These are phyloP conservation scores for Pelecanoides urinatrix DNA, from an alignment of 2,113 vertebrate species.

Conservation along the genomic window DNA sequence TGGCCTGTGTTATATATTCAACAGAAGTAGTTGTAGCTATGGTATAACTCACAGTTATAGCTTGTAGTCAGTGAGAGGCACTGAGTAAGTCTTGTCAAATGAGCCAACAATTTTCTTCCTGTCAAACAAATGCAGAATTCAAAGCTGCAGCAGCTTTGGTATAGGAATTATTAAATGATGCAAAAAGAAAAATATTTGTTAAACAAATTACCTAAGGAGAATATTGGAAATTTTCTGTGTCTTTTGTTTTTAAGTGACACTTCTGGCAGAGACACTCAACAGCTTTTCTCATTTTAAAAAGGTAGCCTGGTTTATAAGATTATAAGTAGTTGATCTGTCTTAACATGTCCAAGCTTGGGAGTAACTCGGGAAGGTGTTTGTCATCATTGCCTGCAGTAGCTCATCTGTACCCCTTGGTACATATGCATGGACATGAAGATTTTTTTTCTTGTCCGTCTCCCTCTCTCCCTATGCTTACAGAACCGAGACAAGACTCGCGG, in stretches of 20 bases:
- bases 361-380: neutral
- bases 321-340: neutral
- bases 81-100: neutral
- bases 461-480: accelerated
- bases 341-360: neutral
- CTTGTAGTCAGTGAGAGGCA: neutral
- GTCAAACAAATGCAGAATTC: neutral
- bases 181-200: neutral
- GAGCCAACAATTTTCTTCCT: neutral
- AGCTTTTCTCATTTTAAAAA: neutral
- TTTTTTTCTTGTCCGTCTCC: neutral
- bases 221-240: neutral
- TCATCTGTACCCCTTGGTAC: neutral
- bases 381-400: neutral
- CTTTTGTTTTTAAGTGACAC: neutral
- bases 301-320: neutral
- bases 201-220: neutral
- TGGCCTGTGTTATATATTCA: neutral
- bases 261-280: neutral
- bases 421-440: neutral
- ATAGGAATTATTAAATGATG: neutral
- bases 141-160: neutral
- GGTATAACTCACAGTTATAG: neutral
- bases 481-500: accelerated
- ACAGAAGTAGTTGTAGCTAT: neutral